phyloP scores from a whole-genome alignment of 2,113 vertebrate genomes.

The Gymnobelideus leadbeateri region DNA sequence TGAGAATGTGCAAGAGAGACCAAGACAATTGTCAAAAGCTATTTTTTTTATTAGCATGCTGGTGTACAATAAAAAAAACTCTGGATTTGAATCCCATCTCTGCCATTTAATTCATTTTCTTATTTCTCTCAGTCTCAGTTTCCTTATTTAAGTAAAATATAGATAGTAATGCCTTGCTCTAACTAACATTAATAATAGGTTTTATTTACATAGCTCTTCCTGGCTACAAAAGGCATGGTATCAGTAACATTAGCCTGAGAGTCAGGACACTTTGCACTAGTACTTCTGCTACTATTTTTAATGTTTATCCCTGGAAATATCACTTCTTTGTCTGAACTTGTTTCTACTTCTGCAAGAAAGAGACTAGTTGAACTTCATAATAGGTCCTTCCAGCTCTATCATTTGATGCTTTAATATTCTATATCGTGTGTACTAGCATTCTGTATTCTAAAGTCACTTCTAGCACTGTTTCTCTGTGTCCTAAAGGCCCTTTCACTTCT shows the following conservation, averaged over 20 bases:
- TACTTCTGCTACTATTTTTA: neutral
- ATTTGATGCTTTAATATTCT: neutral
- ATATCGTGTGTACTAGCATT: neutral
- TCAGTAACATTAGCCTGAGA: neutral
- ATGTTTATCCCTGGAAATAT: neutral
- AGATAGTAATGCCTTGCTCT: neutral
- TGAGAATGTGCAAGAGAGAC: neutral
- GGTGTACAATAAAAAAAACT: neutral
- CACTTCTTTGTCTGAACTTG: neutral
- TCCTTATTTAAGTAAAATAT: neutral
- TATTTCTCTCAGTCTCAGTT: neutral
- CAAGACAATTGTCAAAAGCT: constrained; percentile 16
- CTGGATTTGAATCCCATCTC: neutral
- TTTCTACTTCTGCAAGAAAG: neutral
- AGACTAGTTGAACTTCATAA: neutral
- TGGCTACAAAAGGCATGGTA: neutral
- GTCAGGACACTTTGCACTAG: neutral
- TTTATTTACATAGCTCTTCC: neutral
- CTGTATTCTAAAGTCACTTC: neutral
- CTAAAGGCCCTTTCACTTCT: neutral
- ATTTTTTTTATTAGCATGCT: neutral
- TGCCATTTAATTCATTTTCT: neutral
- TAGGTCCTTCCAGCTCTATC: neutral
- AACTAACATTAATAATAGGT: neutral
- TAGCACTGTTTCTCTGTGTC: neutral